A percentile compares a stretch with the other conserved stretches of the same genome.
These are phyloP conservation scores for Pterois miles DNA, from an alignment of 2,797 vertebrate genomes.

Conservation along the genomic window DNA sequence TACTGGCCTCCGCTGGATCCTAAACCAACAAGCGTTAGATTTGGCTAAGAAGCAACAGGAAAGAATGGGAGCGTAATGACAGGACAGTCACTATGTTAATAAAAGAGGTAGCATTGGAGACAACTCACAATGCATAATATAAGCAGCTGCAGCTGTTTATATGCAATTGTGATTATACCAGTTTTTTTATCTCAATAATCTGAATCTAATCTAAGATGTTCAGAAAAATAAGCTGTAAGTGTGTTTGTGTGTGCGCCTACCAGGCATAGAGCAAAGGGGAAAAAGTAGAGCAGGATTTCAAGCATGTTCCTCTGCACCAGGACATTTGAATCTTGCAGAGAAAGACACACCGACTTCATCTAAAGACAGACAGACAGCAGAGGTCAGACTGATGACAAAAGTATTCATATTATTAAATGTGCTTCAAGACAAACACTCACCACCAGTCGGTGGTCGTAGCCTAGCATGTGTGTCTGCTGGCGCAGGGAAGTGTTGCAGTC, in stretches of 20 bases:
- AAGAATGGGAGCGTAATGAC: neutral
- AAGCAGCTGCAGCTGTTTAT: neutral
- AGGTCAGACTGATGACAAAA: neutral
- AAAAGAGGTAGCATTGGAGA: neutral
- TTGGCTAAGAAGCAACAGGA: neutral
- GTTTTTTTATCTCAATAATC: neutral
- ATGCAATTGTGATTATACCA: too few species aligned
- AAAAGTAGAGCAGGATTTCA: conserved; percentile 95
- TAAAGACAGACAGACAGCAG: conserved; percentile 57
- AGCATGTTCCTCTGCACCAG: conserved; percentile 97
- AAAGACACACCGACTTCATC: conserved; percentile 90
- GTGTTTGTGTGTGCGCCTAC: conserved; percentile 76
- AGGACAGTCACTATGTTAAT: neutral
- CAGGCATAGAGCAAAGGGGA: conserved; percentile 90
- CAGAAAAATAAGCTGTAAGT: neutral
- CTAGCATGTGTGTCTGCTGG: conserved; percentile 91
- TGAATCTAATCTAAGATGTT: neutral
- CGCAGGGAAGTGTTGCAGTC: conserved; percentile 82
- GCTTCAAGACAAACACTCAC: conserved; percentile 78
- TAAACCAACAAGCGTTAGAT: conserved; percentile 45
- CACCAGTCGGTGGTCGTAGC: conserved; percentile 86
- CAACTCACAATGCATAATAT: neutral
- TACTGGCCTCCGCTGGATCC: conserved; percentile 76
- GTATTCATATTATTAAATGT: neutral
- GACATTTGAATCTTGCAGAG: conserved; percentile 94